Conservation (phyloP, 2,888 invertebrate species). For the Graphium colonna region DNA sequence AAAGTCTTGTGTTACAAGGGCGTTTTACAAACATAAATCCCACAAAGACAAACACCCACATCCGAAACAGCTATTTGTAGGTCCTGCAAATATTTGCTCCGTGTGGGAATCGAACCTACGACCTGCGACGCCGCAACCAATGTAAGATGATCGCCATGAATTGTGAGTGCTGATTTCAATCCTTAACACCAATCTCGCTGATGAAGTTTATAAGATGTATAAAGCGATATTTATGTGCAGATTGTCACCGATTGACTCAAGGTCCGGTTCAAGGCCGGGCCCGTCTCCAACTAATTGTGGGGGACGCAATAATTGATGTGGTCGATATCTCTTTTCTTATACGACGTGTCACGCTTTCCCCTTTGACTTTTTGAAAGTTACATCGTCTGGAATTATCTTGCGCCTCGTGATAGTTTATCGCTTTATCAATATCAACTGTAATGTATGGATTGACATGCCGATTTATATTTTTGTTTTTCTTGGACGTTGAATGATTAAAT, state of each 20-base stretch:
- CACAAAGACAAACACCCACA: too few relatives aligned
- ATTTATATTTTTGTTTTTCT: not conserved
- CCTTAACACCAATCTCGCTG: too few relatives aligned
- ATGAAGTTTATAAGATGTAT: too few relatives aligned
- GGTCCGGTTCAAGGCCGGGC: constrained; percentile 10
- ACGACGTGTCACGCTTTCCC: constrained; percentile 12
- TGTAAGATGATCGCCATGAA: too few relatives aligned
- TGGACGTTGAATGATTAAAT: too few relatives aligned
- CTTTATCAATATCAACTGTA: not conserved
- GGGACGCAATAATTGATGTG: constrained; percentile 15
- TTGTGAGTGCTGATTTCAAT: too few relatives aligned
- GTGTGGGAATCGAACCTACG: too few relatives aligned
- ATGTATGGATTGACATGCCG: not conserved
- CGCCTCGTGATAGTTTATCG: not conserved
- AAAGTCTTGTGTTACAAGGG: too few relatives aligned
- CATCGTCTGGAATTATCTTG: not conserved
- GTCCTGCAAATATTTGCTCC: too few relatives aligned
- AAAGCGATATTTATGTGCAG: not conserved
- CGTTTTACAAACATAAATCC: too few relatives aligned
- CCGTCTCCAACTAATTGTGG: constrained; percentile 19
- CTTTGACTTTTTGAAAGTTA: constrained; percentile 7
- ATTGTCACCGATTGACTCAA: not conserved
- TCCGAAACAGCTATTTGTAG: too few relatives aligned
- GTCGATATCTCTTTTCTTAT: constrained; percentile 11
- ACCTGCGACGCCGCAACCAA: too few relatives aligned